Evolutionary conservation across 2,113 vertebrate genomes (phyloP), one percentile per base, ranked within the genome.

Genomic region (Lepidothrix coronata): DNA sequence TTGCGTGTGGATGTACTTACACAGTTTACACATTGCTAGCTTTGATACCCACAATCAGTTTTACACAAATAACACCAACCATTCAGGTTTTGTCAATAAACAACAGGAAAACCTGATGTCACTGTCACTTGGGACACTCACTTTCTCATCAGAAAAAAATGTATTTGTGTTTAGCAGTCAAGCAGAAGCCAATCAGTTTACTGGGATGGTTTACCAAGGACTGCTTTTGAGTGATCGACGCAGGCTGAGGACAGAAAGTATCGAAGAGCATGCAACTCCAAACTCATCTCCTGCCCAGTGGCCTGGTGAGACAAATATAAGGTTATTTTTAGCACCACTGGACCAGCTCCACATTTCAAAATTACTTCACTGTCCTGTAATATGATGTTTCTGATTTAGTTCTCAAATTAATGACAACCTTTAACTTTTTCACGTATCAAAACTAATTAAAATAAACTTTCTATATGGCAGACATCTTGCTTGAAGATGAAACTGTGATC

Each of bases 181-280:
- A 91, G 95, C 99, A 15, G 99, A 99, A 95, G 98, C 99, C 33
- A 99, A 98, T 98, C 99, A 99, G 98, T 99, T 99, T 90, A 99
- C 99, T 44, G 99, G 99, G 90, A 99, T 99, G 99, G 99, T 99
- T 88, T 99, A 99, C 94, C 99, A 99, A 97, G 99, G 99, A 31
- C 98, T 99, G 93, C 97, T 99, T 75, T 97, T 99, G 80, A 99
- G 99, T 35, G 99, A 99, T 66, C 98, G 99, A n/a, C 98, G 99
- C 68, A 98, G 99, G 58, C 97, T 99, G 8, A 98, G 99, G 77
- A 99, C 99, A 6, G 99, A 99, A 96, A 99, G 99, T 92, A 99
- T 99, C 6, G 99, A 99, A 96, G 99, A 99, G 71, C 99, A 99
- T 2, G 98, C 98, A 35, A 99, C 99, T 19, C 99, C 99, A 51